Conservation (phyloP, 1,140 invertebrate species). For the Babylonia areolata region DNA sequence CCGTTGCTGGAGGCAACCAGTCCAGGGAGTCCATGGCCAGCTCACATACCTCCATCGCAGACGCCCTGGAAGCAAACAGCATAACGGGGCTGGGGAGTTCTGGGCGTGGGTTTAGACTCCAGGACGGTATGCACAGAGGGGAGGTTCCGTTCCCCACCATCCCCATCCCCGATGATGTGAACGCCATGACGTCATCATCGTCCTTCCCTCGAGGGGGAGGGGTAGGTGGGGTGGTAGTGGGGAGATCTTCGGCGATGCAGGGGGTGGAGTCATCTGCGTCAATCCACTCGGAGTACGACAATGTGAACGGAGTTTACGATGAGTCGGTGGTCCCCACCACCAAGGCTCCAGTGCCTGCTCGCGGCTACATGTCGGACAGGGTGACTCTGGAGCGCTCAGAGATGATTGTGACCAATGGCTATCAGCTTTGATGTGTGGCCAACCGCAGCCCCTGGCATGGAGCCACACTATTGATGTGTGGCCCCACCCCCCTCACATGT, state of each 20-base stretch:
- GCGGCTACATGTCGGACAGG: constrained; percentile 63
- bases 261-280: constrained; percentile 61
- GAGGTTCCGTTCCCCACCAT: constrained; percentile 43
- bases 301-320: constrained; percentile 55
- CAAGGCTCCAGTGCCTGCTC: constrained; percentile 32
- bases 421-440: not conserved
- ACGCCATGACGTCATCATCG: constrained; percentile 29
- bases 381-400: constrained; percentile 24
- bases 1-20: constrained; percentile 59
- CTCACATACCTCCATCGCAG: constrained; percentile 70
- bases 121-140: constrained; percentile 48
- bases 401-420: constrained; percentile 16
- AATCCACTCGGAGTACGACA: constrained; percentile 69
- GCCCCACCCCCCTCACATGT: too few relatives aligned
- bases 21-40: constrained; percentile 64
- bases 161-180: constrained; percentile 1
- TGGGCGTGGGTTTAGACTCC: constrained; percentile 44
- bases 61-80: constrained; percentile 54
- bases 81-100: constrained; percentile 54
- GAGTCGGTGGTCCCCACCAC: not conserved
- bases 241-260: constrained; percentile 35
- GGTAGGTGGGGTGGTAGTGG: constrained; percentile 27
- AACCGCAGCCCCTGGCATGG: too few relatives aligned
- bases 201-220: constrained; percentile 12
- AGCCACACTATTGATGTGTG: too few relatives aligned